Percentiles rank a stretch among this genome's conserved stretches.
Evolutionary conservation across 2,888 invertebrate genomes (phyloP).

Genomic region (Synanthedon myopaeformis): DNA sequence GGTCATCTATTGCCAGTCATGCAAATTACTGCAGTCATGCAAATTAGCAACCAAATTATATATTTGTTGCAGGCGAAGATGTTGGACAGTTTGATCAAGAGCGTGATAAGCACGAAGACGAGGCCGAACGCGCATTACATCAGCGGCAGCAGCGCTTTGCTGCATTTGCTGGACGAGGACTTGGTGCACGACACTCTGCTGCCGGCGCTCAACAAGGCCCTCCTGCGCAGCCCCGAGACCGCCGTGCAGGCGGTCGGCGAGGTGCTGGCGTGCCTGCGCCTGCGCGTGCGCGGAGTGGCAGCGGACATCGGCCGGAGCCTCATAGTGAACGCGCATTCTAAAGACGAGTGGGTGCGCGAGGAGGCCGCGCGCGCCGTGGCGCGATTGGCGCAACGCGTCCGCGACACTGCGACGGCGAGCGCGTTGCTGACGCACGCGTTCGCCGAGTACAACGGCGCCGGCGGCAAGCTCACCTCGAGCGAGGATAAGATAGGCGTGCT

Average conservation of each 20-base stretch:
- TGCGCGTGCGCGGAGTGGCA: slow-evolving; percentile 84
- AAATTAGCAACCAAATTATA: background rate
- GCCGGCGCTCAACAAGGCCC: slow-evolving; percentile 89
- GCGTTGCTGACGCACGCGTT: slow-evolving; percentile 79
- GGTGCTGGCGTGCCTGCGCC: slow-evolving; percentile 76
- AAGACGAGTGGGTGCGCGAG: slow-evolving; percentile 80
- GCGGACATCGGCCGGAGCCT: slow-evolving; percentile 84
- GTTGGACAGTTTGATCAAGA: slow-evolving; percentile 80
- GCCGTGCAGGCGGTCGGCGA: slow-evolving; percentile 84
- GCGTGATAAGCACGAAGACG: slow-evolving; percentile 80
- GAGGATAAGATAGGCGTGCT: slow-evolving; percentile 87
- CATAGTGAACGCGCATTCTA: slow-evolving; percentile 88
- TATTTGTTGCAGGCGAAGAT: slow-evolving; percentile 63
- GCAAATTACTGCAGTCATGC: no score
- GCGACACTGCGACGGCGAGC: slow-evolving; percentile 78
- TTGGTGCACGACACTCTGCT: slow-evolving; percentile 81
- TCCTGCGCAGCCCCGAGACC: slow-evolving; percentile 94
- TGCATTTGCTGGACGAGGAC: slow-evolving; percentile 71
- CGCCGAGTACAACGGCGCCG: slow-evolving; percentile 86
- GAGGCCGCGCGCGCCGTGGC: slow-evolving; percentile 81
- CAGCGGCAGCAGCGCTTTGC: slow-evolving; percentile 74
- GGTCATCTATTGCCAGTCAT: slow-evolving; percentile 21
- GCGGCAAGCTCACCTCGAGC: slow-evolving; percentile 90
- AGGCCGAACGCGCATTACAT: slow-evolving; percentile 79
- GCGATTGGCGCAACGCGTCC: slow-evolving; percentile 79